Conservation (phyloP, 2,113 vertebrate genomes). For the Trogon melanurus region DNA sequence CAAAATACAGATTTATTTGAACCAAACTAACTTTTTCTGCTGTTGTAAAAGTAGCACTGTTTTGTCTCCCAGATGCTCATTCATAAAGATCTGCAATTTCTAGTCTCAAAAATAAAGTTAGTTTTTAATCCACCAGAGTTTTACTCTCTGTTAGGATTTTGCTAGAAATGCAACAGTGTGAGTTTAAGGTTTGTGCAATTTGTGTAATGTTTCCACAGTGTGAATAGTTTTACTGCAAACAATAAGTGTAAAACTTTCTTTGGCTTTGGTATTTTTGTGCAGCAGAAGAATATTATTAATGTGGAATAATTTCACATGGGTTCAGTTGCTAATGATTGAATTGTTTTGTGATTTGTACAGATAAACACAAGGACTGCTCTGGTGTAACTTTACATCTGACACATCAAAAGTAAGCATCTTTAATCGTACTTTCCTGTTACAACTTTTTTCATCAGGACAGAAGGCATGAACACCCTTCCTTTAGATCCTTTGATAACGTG, state of each 20-base stretch:
- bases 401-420: constrained; percentile 86
- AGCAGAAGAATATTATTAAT: background rate
- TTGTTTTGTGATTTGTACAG: constrained; percentile 72
- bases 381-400: constrained; percentile 92
- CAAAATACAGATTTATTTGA: background rate
- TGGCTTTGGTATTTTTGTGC: background rate
- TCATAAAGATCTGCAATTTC: background rate
- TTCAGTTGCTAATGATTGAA: background rate
- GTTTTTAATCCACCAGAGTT: background rate
- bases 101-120: background rate
- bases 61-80: background rate
- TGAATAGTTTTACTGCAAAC: background rate
- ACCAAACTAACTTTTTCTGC: background rate
- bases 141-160: background rate
- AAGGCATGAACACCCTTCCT: background rate
- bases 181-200: background rate
- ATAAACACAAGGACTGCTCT: constrained; percentile 94
- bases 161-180: background rate
- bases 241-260: background rate
- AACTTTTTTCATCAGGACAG: background rate
- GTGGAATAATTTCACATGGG: background rate
- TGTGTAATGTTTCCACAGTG: background rate
- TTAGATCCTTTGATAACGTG: background rate
- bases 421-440: rapidly evolving
- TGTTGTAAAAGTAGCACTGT: background rate